These are phyloP conservation scores for Agrilus planipennis DNA, from an alignment of 1,140 invertebrate genomes.

Conservation along the genomic window DNA sequence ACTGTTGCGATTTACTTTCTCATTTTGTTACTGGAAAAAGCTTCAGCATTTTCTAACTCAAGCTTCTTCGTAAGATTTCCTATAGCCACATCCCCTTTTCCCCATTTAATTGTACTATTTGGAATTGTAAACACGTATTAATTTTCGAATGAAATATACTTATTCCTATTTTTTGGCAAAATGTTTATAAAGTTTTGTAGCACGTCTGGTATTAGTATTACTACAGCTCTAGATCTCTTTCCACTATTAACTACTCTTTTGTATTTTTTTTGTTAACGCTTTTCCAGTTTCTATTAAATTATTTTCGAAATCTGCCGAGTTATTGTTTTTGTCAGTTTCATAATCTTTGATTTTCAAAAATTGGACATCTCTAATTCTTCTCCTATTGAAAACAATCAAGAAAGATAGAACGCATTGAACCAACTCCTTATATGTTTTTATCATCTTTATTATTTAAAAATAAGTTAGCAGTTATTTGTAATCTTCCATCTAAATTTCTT, in stretches of 20 bases:
- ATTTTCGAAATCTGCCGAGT: conserved; percentile 3
- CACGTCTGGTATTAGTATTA: no score
- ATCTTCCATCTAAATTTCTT: no score
- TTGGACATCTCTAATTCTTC: conserved; percentile 6
- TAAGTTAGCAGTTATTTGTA: no score
- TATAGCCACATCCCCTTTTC: conserved; percentile 11
- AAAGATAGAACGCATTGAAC: conserved; percentile 1
- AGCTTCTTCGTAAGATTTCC: conserved; percentile 9
- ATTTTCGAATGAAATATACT: conserved; percentile 9
- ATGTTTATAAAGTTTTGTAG: not conserved
- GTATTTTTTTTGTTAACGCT: conserved; percentile 8
- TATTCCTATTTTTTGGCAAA: conserved; percentile 1
- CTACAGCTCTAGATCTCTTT: no score
- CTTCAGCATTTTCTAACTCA: conserved; percentile 10
- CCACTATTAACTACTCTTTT: no score
- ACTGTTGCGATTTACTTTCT: conserved; percentile 16
- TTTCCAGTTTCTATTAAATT: conserved; percentile 5
- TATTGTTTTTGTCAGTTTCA: not conserved
- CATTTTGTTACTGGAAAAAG: conserved; percentile 4
- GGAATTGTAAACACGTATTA: conserved; percentile 12
- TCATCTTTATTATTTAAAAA: no score
- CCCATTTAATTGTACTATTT: conserved; percentile 11
- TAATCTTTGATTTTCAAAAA: conserved; percentile 8
- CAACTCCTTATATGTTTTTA: conserved; percentile 5
- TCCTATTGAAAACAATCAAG: conserved; percentile 5